A percentile compares a stretch with the other conserved stretches of the same genome.
Evolutionary conservation across 2,113 vertebrate species (phyloP).

Genomic region (Callipepla squamata): DNA sequence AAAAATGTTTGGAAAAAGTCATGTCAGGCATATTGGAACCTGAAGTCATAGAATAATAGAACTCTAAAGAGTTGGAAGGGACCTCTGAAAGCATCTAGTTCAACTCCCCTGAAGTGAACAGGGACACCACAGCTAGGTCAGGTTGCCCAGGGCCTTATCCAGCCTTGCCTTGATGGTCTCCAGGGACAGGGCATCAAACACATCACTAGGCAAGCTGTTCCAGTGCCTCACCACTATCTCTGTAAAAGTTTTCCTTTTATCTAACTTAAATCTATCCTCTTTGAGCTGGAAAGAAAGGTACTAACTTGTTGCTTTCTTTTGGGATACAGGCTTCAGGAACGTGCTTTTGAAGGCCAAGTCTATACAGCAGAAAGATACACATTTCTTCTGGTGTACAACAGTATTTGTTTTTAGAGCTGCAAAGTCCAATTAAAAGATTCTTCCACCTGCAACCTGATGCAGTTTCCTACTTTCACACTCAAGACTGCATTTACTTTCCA

Average conservation of each 20-base stretch:
- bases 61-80: no score
- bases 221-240: no score
- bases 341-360: background rate
- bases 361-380: background rate
- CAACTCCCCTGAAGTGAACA: no score
- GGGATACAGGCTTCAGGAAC: background rate
- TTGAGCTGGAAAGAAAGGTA: background rate
- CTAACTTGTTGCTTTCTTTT: background rate
- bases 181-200: no score
- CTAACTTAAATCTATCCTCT: no score
- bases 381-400: background rate
- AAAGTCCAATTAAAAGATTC: background rate
- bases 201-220: no score
- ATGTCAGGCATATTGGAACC: background rate
- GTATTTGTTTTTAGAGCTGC: background rate
- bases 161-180: no score
- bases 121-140: no score
- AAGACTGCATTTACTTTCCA: background rate
- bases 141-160: no score
- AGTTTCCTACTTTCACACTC: background rate
- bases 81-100: no score
- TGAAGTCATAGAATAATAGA: background rate
- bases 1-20: background rate
- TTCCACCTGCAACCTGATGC: background rate
- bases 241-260: no score